Conservation (phyloP, 2,797 vertebrate species). For the Hydrocynus forskahlii region DNA sequence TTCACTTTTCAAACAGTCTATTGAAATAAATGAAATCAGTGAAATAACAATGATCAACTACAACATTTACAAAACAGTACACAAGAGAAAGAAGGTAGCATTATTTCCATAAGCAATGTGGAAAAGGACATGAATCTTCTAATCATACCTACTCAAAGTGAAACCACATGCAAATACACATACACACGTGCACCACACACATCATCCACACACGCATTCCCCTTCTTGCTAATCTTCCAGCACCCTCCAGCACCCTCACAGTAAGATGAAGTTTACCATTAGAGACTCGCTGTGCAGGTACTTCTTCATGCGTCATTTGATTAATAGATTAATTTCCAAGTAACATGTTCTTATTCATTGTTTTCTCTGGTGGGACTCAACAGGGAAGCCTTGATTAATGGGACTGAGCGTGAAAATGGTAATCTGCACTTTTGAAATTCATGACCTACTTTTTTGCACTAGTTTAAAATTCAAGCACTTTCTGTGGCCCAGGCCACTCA, state of each 20-base stretch:
- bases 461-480: slow-evolving; percentile 63
- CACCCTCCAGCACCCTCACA: slow-evolving; percentile 7
- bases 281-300: slow-evolving; percentile 57
- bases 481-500: slow-evolving; percentile 50
- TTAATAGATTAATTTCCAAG: slow-evolving; percentile 78
- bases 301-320: slow-evolving; percentile 71
- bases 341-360: slow-evolving; percentile 73
- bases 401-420: slow-evolving; percentile 68
- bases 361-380: slow-evolving; percentile 75
- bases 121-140: background rate
- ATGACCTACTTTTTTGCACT: slow-evolving; percentile 78
- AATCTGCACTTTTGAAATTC: slow-evolving; percentile 76
- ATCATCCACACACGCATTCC: background rate
- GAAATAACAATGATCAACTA: background rate
- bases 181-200: background rate
- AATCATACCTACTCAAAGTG: background rate
- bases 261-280: slow-evolving; percentile 50
- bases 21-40: background rate
- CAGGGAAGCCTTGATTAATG: slow-evolving; percentile 75
- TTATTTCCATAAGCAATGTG: background rate
- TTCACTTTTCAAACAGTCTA: no score
- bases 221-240: slow-evolving; percentile 15
- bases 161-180: background rate
- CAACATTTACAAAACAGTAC: background rate
- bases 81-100: background rate